These are phyloP conservation scores for Dasyornis broadbenti DNA, from an alignment of 2,113 vertebrate species.

Conservation along the genomic window DNA sequence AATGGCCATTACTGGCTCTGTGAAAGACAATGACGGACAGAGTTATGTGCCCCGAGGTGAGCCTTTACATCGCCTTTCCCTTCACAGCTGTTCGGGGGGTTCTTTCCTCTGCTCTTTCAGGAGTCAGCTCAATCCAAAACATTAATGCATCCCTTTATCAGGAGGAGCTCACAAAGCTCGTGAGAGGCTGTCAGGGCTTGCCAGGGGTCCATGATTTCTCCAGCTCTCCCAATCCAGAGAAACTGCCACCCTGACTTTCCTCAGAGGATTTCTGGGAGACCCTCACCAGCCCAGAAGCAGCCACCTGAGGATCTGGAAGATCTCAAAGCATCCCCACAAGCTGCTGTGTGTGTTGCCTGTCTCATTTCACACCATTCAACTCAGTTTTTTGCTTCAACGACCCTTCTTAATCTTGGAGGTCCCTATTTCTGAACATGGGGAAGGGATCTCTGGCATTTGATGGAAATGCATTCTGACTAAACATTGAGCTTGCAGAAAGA, in stretches of 20 bases:
- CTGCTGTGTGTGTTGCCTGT: not conserved
- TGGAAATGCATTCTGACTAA: not conserved
- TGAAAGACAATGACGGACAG: not conserved
- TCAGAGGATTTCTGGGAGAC: not conserved
- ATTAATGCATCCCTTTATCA: not conserved
- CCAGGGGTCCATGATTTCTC: not conserved
- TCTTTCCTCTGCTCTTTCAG: not conserved
- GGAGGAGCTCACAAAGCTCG: not conserved
- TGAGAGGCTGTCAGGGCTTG: not conserved
- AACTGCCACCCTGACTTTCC: not conserved
- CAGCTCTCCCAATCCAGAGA: not conserved
- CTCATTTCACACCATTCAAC: not conserved
- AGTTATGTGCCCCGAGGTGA: not conserved
- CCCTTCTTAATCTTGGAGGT: not conserved
- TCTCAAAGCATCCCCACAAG: not conserved
- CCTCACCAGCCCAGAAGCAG: not conserved
- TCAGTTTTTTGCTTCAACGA: not conserved
- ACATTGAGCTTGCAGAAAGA: not conserved
- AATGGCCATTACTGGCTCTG: not conserved
- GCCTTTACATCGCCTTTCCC: not conserved
- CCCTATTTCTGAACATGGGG: not conserved
- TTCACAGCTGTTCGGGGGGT: not conserved
- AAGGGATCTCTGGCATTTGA: not conserved
- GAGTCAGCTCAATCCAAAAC: not conserved
- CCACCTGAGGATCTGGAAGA: not conserved